A percentile compares a stretch with the other conserved stretches of the same genome.
Evolutionary conservation across 2,888 invertebrate species (phyloP).

Genomic region (Drosophila pseudotakahashii): DNA sequence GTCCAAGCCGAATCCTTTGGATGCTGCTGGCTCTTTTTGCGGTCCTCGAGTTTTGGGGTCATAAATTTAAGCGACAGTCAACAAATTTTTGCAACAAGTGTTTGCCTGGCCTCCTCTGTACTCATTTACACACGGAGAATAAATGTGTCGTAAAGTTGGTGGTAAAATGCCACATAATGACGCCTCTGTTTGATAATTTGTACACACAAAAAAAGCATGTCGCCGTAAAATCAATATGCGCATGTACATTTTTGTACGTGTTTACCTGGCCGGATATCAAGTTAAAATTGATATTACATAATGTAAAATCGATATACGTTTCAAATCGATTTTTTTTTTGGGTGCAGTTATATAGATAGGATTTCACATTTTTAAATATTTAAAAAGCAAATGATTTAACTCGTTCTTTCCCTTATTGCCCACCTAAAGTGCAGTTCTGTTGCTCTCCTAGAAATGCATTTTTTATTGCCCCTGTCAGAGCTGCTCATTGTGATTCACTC

Average conservation of each 20-base stretch:
- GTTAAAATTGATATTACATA: too few relatives aligned
- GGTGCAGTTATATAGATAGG: too few relatives aligned
- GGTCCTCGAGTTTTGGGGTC: constrained; percentile 61
- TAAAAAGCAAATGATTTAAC: too few relatives aligned
- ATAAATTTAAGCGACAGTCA: constrained; percentile 84
- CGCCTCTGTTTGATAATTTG: too few relatives aligned
- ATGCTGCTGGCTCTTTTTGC: constrained; percentile 49
- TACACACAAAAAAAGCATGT: too few relatives aligned
- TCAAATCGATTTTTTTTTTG: too few relatives aligned
- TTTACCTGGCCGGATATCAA: too few relatives aligned
- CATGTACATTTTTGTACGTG: too few relatives aligned
- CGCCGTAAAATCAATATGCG: too few relatives aligned
- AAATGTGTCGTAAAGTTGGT: neutral
- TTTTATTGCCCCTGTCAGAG: constrained; percentile 42
- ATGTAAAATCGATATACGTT: too few relatives aligned
- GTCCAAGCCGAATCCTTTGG: constrained; percentile 35
- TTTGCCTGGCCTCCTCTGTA: constrained; percentile 47
- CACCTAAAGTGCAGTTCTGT: neutral
- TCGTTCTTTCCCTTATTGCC: neutral
- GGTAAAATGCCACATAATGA: too few relatives aligned
- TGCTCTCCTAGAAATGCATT: constrained; percentile 28
- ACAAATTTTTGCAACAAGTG: constrained; percentile 84
- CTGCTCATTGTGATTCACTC: constrained; percentile 24
- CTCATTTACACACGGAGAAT: constrained; percentile 4
- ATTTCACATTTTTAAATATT: too few relatives aligned